A percentile compares a stretch with the other conserved stretches of the same genome.
Evolutionary conservation across 2,797 vertebrate genomes (phyloP).

Genomic region (Gadopsis bispinosus): DNA sequence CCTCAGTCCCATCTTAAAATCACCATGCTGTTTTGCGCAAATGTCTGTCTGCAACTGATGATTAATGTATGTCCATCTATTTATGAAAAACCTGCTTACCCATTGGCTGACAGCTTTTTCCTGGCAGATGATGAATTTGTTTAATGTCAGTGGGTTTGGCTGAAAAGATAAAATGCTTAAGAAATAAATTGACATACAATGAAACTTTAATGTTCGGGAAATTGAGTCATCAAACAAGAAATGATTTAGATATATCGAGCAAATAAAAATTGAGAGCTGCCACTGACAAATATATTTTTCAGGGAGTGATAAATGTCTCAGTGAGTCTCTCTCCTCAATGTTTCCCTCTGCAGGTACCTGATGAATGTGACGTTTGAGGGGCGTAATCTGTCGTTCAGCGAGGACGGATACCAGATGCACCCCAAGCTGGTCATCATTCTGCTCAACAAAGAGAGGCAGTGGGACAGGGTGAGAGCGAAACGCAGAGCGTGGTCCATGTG

Average conservation of each 20-base stretch:
- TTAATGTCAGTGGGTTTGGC: conserved; percentile 27
- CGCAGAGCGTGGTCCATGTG: conserved; percentile 55
- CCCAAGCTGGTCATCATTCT: conserved; percentile 98
- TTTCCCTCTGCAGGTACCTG: conserved; percentile 85
- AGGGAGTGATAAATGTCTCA: conserved; percentile 2
- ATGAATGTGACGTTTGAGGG: conserved; percentile 98
- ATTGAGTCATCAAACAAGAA: conserved; percentile 3
- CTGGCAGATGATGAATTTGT: conserved; percentile 37
- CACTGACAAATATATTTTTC: conserved; percentile 11
- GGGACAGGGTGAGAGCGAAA: conserved; percentile 93
- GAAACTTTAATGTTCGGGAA: conserved; percentile 23
- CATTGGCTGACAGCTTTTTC: conserved; percentile 19
- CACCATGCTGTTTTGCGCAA: conserved; percentile 26
- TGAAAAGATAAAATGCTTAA: conserved; percentile 18
- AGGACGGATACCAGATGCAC: conserved; percentile 99
- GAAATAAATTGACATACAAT: conserved; percentile 12
- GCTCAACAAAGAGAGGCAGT: conserved; percentile 95
- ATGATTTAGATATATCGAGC: not conserved
- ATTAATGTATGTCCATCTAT: conserved; percentile 38
- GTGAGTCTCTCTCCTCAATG: conserved; percentile 10
- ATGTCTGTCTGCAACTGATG: conserved; percentile 39
- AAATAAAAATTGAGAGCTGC: conserved; percentile 71
- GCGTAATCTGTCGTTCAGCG: conserved; percentile 98
- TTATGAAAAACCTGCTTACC: conserved; percentile 19
- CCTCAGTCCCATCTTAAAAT: conserved; percentile 20